phyloP scores from a whole-genome alignment of 1,140 invertebrate species.

The Aphelinus atriplicis region DNA sequence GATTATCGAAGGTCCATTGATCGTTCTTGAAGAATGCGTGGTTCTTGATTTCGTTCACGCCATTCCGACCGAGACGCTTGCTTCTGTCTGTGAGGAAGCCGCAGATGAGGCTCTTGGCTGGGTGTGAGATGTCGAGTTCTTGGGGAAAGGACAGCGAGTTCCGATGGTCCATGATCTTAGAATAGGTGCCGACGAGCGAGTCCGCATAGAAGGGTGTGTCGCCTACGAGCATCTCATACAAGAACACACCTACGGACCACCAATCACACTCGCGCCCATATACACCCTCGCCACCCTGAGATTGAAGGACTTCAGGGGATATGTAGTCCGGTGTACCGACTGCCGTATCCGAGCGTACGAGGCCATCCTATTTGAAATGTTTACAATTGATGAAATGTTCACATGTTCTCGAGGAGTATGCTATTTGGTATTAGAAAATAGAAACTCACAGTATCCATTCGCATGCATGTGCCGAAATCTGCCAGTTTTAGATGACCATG shows the following conservation, averaged over 20 bases:
- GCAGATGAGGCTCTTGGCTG: slow-evolving; percentile 93
- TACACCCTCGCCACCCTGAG: slow-evolving; percentile 94
- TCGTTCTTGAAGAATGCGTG: slow-evolving; percentile 97
- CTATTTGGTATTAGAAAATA: slow-evolving; percentile 16
- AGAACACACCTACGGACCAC: slow-evolving; percentile 99
- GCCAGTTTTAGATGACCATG: slow-evolving; percentile 96
- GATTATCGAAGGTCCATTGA: slow-evolving; percentile 97
- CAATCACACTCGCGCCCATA: slow-evolving; percentile 98
- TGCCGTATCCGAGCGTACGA: slow-evolving; percentile 96
- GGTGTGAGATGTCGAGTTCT: slow-evolving; percentile 90
- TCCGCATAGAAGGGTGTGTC: slow-evolving; percentile 99
- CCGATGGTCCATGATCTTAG: slow-evolving; percentile 99
- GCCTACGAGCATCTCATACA: slow-evolving; percentile 99
- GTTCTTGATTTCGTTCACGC: slow-evolving; percentile 93
- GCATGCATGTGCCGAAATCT: slow-evolving; percentile 99
- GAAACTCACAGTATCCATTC: slow-evolving; percentile 85
- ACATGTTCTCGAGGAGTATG: neutral
- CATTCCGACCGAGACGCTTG: slow-evolving; percentile 91
- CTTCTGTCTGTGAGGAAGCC: slow-evolving; percentile 92
- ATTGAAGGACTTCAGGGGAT: slow-evolving; percentile 97
- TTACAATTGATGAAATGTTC: slow-evolving; percentile 22
- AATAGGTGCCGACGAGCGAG: slow-evolving; percentile 97
- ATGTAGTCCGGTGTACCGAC: slow-evolving; percentile 99
- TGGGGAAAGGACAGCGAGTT: slow-evolving; percentile 95
- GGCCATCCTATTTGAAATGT: slow-evolving; percentile 76